Percentiles rank a stretch among this genome's conserved stretches.
These are phyloP conservation scores for Alces alces DNA, from an alignment of 2,113 vertebrate species.

Conservation along the genomic window DNA sequence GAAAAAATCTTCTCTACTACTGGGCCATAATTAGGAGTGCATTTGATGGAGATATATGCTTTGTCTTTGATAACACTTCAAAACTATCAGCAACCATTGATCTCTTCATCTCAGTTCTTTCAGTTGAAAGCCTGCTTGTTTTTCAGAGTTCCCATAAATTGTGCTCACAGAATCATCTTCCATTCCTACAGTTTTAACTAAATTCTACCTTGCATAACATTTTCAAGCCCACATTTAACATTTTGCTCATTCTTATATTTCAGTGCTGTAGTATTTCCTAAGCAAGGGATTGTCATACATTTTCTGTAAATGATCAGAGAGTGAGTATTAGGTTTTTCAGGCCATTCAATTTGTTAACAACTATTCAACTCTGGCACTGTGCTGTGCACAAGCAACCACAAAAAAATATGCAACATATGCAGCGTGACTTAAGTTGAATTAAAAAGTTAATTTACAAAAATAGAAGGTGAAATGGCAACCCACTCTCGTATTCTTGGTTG, in stretches of 20 bases:
- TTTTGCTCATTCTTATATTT: not conserved
- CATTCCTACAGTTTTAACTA: not conserved
- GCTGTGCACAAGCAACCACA: not conserved
- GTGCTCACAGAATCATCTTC: not conserved
- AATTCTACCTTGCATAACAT: not conserved
- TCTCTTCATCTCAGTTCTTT: not conserved
- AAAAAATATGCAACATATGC: not conserved
- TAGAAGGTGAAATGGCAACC: not conserved
- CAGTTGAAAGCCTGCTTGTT: not conserved
- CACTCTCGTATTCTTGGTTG: not conserved
- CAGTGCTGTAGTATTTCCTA: not conserved
- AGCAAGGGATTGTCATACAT: not conserved
- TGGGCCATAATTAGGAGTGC: not conserved
- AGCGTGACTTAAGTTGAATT: too few species aligned
- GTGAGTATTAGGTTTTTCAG: not conserved
- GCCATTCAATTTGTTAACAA: not conserved
- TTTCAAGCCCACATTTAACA: not conserved
- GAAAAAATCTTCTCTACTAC: not conserved
- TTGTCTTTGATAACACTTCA: not conserved
- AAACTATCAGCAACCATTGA: not conserved
- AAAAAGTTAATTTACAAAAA: not conserved
- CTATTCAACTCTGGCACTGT: not conserved
- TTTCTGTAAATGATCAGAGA: not conserved
- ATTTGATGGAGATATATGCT: not conserved
- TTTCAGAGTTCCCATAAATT: not conserved